Conservation (phyloP, 2,888 invertebrate genomes). For the Noctua comes region DNA sequence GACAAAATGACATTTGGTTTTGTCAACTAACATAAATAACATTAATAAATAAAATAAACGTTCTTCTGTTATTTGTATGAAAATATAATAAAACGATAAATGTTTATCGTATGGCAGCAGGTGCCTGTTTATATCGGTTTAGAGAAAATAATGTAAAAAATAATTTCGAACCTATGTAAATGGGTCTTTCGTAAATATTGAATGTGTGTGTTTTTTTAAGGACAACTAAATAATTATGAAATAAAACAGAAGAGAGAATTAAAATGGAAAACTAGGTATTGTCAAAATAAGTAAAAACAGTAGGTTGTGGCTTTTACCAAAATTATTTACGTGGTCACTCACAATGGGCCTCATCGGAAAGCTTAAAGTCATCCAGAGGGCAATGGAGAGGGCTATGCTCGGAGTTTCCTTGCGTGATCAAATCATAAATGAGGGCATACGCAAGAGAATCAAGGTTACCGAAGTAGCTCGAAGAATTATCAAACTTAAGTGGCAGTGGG, state of each 20-base stretch:
- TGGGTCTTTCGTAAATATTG: neutral
- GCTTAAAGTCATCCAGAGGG: too few species aligned
- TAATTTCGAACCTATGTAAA: neutral
- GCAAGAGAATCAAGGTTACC: too few species aligned
- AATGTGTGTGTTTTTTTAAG: neutral
- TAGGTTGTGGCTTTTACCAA: neutral
- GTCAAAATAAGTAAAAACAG: neutral
- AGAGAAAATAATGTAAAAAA: slow-evolving; percentile 13
- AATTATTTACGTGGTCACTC: too few species aligned
- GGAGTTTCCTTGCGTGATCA: too few species aligned
- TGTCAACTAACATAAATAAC: slow-evolving; percentile 54
- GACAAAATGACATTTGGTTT: slow-evolving; percentile 44
- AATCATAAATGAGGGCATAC: too few species aligned
- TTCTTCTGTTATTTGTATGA: slow-evolving; percentile 28
- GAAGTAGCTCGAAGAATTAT: too few species aligned
- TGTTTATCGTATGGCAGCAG: slow-evolving; percentile 30
- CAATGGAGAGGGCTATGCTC: too few species aligned
- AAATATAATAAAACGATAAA: slow-evolving; percentile 33
- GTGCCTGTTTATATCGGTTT: slow-evolving; percentile 18
- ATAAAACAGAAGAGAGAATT: neutral
- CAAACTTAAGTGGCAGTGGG: too few species aligned
- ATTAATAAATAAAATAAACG: slow-evolving; percentile 56
- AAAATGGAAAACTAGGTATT: neutral
- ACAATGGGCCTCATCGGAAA: too few species aligned
- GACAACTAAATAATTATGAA: neutral